These are phyloP conservation scores for Patiria miniata DNA, from an alignment of 35 echinoderm and acorn worm species.

Conservation along the genomic window DNA sequence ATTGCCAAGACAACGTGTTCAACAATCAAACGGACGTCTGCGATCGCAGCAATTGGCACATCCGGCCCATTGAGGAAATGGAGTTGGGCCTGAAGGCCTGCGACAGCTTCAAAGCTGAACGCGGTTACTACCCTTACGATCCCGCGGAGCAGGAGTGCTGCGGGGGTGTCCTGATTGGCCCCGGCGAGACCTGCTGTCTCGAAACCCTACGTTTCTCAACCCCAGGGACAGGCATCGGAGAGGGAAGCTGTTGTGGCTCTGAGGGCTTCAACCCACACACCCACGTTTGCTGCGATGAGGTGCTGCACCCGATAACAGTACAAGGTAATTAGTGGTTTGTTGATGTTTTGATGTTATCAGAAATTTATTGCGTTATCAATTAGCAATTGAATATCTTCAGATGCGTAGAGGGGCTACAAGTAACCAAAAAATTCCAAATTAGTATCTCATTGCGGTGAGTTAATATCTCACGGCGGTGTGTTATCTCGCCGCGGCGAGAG, in stretches of 20 bases:
- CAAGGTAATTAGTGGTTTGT: background rate
- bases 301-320: background rate
- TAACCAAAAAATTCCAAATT: no score
- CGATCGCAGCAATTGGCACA: background rate
- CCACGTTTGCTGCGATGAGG: background rate
- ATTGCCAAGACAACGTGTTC: background rate
- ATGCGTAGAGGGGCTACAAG: no score
- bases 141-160: constrained; percentile 34
- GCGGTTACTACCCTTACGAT: constrained; percentile 37
- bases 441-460: no score
- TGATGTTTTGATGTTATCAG: no score
- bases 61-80: background rate
- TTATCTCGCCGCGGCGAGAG: no score
- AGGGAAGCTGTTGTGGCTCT: constrained; percentile 28
- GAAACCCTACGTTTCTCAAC: background rate
- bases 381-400: no score
- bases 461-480: no score
- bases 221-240: background rate
- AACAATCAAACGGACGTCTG: background rate
- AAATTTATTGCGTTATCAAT: no score
- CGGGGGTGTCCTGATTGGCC: background rate
- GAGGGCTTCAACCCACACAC: background rate
- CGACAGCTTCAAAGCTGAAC: background rate
- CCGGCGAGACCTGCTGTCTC: background rate
- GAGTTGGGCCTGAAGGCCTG: background rate